Evolutionary conservation across 2,113 vertebrate genomes (phyloP), one percentile per base, ranked within the genome.

Genomic region (Oenanthe melanoleuca): DNA sequence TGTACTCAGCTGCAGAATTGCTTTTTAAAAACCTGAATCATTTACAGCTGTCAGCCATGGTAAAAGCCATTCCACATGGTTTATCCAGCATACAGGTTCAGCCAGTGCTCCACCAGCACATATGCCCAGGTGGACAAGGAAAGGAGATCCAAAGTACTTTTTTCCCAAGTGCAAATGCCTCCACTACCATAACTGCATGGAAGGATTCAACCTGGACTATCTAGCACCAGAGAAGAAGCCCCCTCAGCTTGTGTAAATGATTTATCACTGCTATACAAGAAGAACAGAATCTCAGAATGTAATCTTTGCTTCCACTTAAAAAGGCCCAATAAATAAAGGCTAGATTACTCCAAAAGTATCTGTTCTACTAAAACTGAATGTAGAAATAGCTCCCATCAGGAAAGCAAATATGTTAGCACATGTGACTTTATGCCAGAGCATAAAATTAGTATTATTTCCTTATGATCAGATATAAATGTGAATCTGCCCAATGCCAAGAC

Each of bases 401-500:
- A 91, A 3, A 60, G 11, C 4, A 8, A 33, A 33, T n/a, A 82
- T 4, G 15, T 40, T 81, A 74, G 44, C 44, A 69, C 47, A 96
- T 0, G 0, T 80, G 71, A 88, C 31, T 74, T 83, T 83, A 31
- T 25, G 25, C 25, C 40, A 70, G 56, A 78, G 80, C 18, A 71
- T 40, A 94, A 86, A 88, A 78, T 93, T 88, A 80, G 47, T 80
- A 71, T 66, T 90, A 90, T 71, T 96, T 92, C 67, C 56, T 93
- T 61, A 28, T 8, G 34, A 88, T 67, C 93, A 92, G 56, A 88
- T 93, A 72, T 65, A 92, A 94, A 80, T 38, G 14, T n/a, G 64
- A 93, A 84, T 29, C 67, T 71, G 37, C 65, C 24, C 63, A 78
- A 90, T n/a, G 49, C 82, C 86, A 93, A 90, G 72, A 67, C 64